Conservation (phyloP, 1,140 invertebrate genomes). For the Lasioglossum baleicum region DNA sequence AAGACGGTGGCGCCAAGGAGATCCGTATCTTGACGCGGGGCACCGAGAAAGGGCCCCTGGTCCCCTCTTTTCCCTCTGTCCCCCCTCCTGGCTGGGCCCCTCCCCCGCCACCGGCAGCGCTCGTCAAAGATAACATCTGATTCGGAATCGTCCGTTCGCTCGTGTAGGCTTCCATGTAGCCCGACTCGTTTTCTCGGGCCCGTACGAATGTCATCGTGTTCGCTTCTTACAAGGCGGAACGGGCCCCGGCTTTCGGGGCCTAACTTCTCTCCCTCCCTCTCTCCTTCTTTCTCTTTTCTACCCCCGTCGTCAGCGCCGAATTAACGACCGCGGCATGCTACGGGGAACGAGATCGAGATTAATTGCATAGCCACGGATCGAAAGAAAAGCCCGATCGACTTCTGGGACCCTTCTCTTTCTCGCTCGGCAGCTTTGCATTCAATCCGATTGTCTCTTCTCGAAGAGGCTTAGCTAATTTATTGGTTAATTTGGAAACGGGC, state of each 20-base stretch:
- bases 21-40: constrained; percentile 73
- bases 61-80: constrained; percentile 30
- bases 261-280: not conserved
- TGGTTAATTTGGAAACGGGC: constrained; percentile 30
- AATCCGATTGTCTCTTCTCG: not conserved
- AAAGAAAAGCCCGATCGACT: constrained; percentile 28
- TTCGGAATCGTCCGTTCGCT: constrained; percentile 73
- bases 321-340: constrained; percentile 57
- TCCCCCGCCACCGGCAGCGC: constrained; percentile 56
- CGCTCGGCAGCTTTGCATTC: constrained; percentile 19
- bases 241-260: constrained; percentile 18
- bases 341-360: constrained; percentile 59
- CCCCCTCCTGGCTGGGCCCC: not conserved
- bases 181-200: constrained; percentile 63
- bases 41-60: constrained; percentile 59
- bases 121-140: constrained; percentile 79
- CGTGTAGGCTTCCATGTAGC: constrained; percentile 69
- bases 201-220: constrained; percentile 66
- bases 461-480: constrained; percentile 38
- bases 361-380: constrained; percentile 55
- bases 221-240: constrained; percentile 58
- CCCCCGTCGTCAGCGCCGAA: constrained; percentile 53
- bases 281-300: too few relatives aligned
- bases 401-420: too few relatives aligned
- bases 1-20: constrained; percentile 75